Evolutionary conservation across 2,113 vertebrate species (phyloP), one percentile per base, ranked within the genome.

Genomic region (Numenius arquata): DNA sequence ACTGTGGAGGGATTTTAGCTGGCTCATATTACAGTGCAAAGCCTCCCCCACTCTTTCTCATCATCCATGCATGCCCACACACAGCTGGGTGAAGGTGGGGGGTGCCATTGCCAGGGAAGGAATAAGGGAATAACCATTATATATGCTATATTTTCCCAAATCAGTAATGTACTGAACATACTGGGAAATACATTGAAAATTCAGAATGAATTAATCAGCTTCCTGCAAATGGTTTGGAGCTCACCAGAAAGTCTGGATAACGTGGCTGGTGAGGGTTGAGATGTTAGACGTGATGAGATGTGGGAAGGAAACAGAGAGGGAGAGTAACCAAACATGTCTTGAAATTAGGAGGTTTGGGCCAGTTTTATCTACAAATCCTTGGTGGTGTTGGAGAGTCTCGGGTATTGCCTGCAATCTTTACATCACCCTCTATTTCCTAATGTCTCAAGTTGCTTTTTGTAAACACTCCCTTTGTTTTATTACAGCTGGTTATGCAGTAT

Each of bases 401-500:
- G 61, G 73, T 75, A 38, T 56, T 87, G 70, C 23, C 30, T 82
- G 56, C 50, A 63, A 32, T 43, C 47, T 88, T 71, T 71, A 52
- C 16, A 47, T 84, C 27, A 8, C 25, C 10, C 19, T 2, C 9
- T 66, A 20, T 74, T 92, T 50, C 55, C 71, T 58, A 58, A 1
- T 90, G 61, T 72, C 70, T 78, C 61, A 74, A 36, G 62, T 36
- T 83, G 41, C 9, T 87, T 91, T 88, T 88, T 88, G 25, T 93
- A 85, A 93, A 94, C 47, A 13, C 34, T 67, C 11, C 14, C 30
- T 95, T 89, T 96, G 38, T 78, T 98, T 71, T 95, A 63, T 97
- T 96, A 27, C 97, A 99, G 99, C 98, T 99, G 96, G 99, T 99
- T 96, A 99, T 99, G 99, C 99, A 99, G 98, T 99, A 99, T 95